Evolutionary conservation across 2,888 invertebrate genomes (phyloP).

Genomic region (Gymnoscelis rufifasciata): DNA sequence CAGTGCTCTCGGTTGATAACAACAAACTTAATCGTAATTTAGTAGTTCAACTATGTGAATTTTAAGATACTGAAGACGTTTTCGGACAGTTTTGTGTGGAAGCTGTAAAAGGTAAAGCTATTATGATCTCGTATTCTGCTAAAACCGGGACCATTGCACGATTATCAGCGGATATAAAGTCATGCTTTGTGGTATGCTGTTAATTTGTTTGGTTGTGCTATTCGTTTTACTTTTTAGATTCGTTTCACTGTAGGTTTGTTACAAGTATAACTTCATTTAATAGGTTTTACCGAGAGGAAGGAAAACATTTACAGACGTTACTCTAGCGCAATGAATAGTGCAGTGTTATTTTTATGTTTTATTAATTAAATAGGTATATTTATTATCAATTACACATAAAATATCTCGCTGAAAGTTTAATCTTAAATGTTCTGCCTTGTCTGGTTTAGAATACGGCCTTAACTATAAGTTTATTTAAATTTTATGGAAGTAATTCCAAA

Average conservation of each 20-base stretch:
- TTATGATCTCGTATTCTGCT: slow-evolving; percentile 63
- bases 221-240: slow-evolving; percentile 25
- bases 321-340: too few relatives aligned
- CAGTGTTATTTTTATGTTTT: too few relatives aligned
- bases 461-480: slow-evolving; percentile 27
- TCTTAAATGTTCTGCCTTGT: slow-evolving; percentile 12
- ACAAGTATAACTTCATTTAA: slow-evolving; percentile 7
- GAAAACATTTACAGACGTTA: too few relatives aligned
- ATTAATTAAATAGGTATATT: too few relatives aligned
- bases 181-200: slow-evolving; percentile 34
- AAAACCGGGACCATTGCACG: slow-evolving; percentile 59
- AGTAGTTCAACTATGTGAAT: slow-evolving; percentile 53
- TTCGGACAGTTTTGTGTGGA: slow-evolving; percentile 52
- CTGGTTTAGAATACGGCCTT: slow-evolving; percentile 13
- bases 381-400: not conserved
- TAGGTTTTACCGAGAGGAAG: slow-evolving; percentile 4
- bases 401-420: slow-evolving; percentile 3
- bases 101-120: slow-evolving; percentile 70
- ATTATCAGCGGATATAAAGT: slow-evolving; percentile 49
- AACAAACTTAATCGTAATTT: slow-evolving; percentile 43
- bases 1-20: slow-evolving; percentile 61
- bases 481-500: slow-evolving; percentile 32
- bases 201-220: slow-evolving; percentile 27
- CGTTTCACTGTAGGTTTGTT: slow-evolving; percentile 13
- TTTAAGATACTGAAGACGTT: slow-evolving; percentile 35